Percentiles rank a stretch among this genome's conserved stretches.
Conservation (phyloP, 2,797 vertebrate genomes). For the Urophycis tenuis region DNA sequence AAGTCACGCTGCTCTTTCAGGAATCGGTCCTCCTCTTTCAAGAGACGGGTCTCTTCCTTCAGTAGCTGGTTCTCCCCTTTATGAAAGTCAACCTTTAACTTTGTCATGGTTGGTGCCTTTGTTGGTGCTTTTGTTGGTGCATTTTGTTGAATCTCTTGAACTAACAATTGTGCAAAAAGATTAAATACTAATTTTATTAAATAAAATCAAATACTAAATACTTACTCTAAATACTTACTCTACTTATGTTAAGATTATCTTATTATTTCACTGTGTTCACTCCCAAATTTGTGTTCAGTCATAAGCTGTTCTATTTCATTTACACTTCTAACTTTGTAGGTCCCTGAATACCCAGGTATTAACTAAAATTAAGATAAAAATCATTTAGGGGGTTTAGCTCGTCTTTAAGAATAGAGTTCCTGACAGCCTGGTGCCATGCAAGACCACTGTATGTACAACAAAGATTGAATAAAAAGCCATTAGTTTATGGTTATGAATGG, state of each 20-base stretch:
- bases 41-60: constrained; percentile 4
- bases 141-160: constrained; percentile 7
- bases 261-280: constrained; percentile 11
- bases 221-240: constrained; percentile 10
- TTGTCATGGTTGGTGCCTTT: constrained; percentile 5
- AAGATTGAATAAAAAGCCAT: constrained; percentile 11
- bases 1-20: background rate
- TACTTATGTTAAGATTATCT: constrained; percentile 8
- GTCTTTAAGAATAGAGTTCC: constrained; percentile 16
- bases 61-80: constrained; percentile 8
- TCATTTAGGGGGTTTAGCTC: constrained; percentile 7
- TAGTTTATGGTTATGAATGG: constrained; percentile 12
- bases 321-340: constrained; percentile 16
- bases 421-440: background rate
- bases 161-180: constrained; percentile 2
- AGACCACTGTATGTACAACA: constrained; percentile 1
- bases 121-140: constrained; percentile 7
- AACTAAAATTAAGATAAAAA: constrained; percentile 11
- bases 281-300: constrained; percentile 10
- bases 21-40: background rate
- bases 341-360: constrained; percentile 10
- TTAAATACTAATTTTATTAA: no score
- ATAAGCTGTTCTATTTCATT: constrained; percentile 15
- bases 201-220: no score
- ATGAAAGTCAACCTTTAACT: constrained; percentile 1